Evolutionary conservation across 2,113 vertebrate genomes (phyloP).

Genomic region (Rattus norvegicus): GRCr8 NC_086029.1:57713001-57713500

Average conservation of each 20-base stretch:
- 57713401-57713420: too few species aligned
- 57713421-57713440: too few species aligned
- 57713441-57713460: too few species aligned
- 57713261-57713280: conserved; percentile 19
- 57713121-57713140: too few species aligned
- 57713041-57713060: background rate
- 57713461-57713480: too few species aligned
- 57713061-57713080: background rate
- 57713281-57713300: background rate
- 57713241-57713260: background rate
- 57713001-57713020: background rate
- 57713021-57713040: background rate
- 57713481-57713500: too few species aligned
- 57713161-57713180: background rate
- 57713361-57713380: too few species aligned
- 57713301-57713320: background rate
- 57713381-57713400: too few species aligned
- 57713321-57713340: too few species aligned
- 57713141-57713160: background rate
- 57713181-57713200: background rate
- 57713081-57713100: background rate
- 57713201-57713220: background rate
- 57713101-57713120: background rate
- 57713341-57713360: too few species aligned
- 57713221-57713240: background rate